A percentile compares a stretch with the other conserved stretches of the same genome.
phyloP scores from a whole-genome alignment of 2,888 invertebrate genomes.

The Conus canariensis region DNA sequence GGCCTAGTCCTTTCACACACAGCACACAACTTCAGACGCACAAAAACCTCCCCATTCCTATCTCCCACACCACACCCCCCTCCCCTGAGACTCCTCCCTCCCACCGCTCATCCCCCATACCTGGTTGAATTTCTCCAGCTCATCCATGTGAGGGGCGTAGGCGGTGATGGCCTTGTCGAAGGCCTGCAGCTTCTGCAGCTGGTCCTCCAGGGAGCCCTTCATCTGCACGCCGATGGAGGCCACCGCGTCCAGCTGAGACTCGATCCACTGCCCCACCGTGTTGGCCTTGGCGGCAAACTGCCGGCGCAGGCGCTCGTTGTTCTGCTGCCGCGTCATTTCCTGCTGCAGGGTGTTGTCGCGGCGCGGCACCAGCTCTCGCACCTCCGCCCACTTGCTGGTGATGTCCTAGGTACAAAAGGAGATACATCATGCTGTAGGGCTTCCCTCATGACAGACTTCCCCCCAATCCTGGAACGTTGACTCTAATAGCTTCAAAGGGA shows the following conservation, averaged over 20 bases:
- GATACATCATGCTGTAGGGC: too few relatives aligned
- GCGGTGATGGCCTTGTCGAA: slow-evolving; percentile 75
- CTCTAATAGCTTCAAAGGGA: too few relatives aligned
- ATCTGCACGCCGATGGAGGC: slow-evolving; percentile 97
- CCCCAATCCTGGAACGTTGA: too few relatives aligned
- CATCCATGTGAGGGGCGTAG: slow-evolving; percentile 94
- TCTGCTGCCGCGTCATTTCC: slow-evolving; percentile 97
- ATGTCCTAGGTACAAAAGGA: slow-evolving; percentile 80
- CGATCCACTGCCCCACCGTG: slow-evolving; percentile 99
- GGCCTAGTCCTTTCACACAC: too few relatives aligned
- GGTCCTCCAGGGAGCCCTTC: slow-evolving; percentile 95
- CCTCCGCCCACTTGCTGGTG: slow-evolving; percentile 97
- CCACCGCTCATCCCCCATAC: slow-evolving; percentile 46
- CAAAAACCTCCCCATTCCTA: too few relatives aligned
- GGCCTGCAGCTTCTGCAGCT: slow-evolving; percentile 82
- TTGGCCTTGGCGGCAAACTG: slow-evolving; percentile 99
- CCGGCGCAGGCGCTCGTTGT: slow-evolving; percentile 95
- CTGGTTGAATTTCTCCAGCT: slow-evolving; percentile 98
- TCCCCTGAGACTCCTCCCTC: too few relatives aligned
- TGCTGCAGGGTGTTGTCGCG: slow-evolving; percentile 96
- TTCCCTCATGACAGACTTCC: too few relatives aligned
- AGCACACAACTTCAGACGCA: too few relatives aligned
- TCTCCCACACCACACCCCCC: too few relatives aligned
- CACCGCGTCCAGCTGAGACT: slow-evolving; percentile 93
- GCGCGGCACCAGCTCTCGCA: slow-evolving; percentile 96